Percentiles rank a stretch among this genome's conserved stretches.
These are phyloP conservation scores for Oreocharis arfaki DNA, from an alignment of 2,113 vertebrate species.

Conservation along the genomic window DNA sequence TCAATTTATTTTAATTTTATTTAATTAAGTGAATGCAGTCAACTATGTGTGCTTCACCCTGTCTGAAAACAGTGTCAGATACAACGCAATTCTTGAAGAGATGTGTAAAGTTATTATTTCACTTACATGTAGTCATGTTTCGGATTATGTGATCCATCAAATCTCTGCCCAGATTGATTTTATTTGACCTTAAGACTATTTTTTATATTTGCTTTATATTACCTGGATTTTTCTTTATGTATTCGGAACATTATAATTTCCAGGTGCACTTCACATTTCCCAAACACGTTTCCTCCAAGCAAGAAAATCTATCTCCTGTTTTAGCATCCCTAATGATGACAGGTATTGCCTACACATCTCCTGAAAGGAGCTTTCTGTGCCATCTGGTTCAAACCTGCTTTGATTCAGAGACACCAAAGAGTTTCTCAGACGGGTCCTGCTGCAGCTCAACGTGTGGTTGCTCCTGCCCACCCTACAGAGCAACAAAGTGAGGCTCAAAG, in stretches of 20 bases:
- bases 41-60: neutral
- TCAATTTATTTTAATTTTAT: neutral
- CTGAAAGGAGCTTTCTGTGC: neutral
- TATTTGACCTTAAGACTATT: neutral
- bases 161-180: neutral
- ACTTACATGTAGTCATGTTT: neutral
- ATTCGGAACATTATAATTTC: slow-evolving; percentile 26
- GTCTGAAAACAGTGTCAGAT: neutral
- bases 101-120: neutral
- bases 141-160: neutral
- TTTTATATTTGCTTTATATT: neutral
- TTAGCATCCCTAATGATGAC: neutral
- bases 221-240: slow-evolving; percentile 36
- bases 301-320: slow-evolving; percentile 2
- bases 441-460: neutral
- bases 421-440: neutral
- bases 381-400: neutral
- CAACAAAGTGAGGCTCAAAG: neutral
- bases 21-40: neutral
- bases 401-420: neutral
- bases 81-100: neutral
- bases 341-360: neutral
- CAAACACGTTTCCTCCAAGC: slow-evolving; percentile 17
- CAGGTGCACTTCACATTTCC: slow-evolving; percentile 10
- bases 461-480: neutral